Conservation (phyloP, 2,113 vertebrate genomes). For the Gnathonemus longibarbis region DNA sequence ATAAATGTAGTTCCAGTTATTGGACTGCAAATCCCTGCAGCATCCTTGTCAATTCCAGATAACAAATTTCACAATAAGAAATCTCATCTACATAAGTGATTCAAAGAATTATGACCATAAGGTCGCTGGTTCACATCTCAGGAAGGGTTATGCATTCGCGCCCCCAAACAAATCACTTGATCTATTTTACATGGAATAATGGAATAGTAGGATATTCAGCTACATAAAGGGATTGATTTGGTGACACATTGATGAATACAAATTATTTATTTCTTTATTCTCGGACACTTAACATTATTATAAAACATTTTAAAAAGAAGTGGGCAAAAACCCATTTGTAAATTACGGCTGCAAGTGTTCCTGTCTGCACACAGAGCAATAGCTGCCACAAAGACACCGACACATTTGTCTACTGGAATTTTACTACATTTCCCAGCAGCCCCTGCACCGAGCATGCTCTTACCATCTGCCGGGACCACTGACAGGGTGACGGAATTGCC, state of each 20-base stretch:
- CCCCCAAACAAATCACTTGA: background rate
- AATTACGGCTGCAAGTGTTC: background rate
- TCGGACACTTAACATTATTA: background rate
- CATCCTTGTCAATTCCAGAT: background rate
- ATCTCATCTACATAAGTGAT: background rate
- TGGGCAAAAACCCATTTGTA: background rate
- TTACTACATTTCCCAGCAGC: background rate
- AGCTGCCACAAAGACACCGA: background rate
- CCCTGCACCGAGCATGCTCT: constrained; percentile 15
- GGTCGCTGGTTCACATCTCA: background rate
- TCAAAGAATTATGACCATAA: background rate
- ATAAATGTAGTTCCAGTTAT: background rate
- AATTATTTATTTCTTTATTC: background rate
- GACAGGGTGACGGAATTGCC: constrained; percentile 83
- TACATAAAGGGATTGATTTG: background rate
- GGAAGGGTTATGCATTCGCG: background rate
- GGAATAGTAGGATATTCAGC: background rate
- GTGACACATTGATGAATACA: background rate
- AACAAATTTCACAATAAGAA: background rate
- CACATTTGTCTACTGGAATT: background rate
- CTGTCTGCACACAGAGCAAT: background rate
- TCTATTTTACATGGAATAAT: background rate
- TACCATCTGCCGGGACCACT: constrained; percentile 87
- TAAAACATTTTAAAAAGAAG: background rate
- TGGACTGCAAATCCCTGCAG: background rate